Evolutionary conservation across 2,888 invertebrate species (phyloP).

Genomic region (Hydropsyche betteni): DNA sequence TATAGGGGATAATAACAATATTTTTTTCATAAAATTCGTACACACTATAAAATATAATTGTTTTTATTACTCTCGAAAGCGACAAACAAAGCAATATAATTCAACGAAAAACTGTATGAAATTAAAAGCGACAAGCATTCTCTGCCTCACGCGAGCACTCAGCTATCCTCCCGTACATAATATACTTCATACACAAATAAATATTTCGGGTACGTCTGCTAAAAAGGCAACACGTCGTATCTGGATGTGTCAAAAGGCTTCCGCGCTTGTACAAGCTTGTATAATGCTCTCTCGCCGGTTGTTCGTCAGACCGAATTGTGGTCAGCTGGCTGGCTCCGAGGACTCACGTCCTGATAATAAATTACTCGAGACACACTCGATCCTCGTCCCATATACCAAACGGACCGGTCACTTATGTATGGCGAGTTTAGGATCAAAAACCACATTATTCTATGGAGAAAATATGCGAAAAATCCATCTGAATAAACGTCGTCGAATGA

Average conservation of each 20-base stretch:
- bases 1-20: no score
- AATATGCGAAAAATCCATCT: no score
- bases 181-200: background rate
- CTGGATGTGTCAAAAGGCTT: conserved; percentile 22
- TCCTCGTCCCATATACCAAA: background rate
- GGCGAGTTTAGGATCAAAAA: no score
- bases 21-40: no score
- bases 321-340: background rate
- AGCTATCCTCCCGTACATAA: background rate
- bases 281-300: background rate
- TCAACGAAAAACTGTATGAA: no score
- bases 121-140: no score
- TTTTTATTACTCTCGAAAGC: no score
- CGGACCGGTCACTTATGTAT: background rate
- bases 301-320: conserved; percentile 30
- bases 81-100: no score
- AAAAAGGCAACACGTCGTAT: conserved; percentile 21
- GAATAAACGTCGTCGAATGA: no score
- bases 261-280: conserved; percentile 13
- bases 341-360: conserved; percentile 27
- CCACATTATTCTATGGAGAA: no score
- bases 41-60: no score
- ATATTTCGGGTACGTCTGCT: background rate
- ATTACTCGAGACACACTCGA: conserved; percentile 5
- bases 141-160: background rate